phyloP scores from a whole-genome alignment of 2,797 vertebrate genomes.

The Spinus pinus region DNA sequence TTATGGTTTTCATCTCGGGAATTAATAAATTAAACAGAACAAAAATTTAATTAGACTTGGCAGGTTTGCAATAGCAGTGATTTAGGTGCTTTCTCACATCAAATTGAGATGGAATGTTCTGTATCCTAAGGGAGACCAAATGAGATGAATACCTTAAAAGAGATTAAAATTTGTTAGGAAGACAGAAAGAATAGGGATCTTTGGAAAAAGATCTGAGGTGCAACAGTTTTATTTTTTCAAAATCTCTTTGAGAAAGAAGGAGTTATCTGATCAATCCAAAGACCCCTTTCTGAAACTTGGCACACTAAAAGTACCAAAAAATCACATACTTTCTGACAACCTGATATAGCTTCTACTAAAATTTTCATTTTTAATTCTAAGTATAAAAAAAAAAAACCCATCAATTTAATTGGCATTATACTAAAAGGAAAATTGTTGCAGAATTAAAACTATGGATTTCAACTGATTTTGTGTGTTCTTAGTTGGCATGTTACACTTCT shows the following conservation, averaged over 20 bases:
- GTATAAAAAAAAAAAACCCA: not conserved
- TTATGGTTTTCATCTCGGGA: constrained; percentile 9
- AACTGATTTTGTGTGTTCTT: accelerated
- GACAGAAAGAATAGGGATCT: not conserved
- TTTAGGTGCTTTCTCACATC: constrained; percentile 29
- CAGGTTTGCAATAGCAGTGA: constrained; percentile 25
- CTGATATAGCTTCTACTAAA: not conserved
- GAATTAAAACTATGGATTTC: not conserved
- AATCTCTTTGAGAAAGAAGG: not conserved
- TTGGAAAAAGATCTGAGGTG: not conserved
- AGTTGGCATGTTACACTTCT: not conserved
- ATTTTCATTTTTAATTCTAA: not conserved
- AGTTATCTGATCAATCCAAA: not conserved
- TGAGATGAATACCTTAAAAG: constrained; percentile 32
- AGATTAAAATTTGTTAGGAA: constrained; percentile 28
- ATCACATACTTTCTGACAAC: not conserved
- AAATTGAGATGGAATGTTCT: constrained; percentile 26
- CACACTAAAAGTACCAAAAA: not conserved
- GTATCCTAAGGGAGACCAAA: constrained; percentile 2
- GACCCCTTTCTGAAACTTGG: not conserved
- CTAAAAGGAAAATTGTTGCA: not conserved
- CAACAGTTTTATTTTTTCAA: not conserved
- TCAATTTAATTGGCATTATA: not conserved
- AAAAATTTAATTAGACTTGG: constrained; percentile 50
- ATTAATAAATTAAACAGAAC: constrained; percentile 55